A percentile compares a stretch with the other conserved stretches of the same genome.
Evolutionary conservation across 2,888 invertebrate species (phyloP).

Genomic region (Leptopilina syphax): DNA sequence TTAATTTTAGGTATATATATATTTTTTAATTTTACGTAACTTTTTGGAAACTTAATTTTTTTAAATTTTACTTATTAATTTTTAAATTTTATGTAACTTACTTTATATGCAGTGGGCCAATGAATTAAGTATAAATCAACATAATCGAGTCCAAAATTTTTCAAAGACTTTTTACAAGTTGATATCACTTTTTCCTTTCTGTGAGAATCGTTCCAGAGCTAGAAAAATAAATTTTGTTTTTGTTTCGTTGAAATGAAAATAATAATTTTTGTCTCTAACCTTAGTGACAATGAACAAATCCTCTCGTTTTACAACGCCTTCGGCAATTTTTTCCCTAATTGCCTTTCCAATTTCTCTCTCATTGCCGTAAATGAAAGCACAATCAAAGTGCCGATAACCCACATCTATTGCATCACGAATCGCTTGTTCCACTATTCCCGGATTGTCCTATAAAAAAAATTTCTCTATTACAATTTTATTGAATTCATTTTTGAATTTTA

Average conservation of each 20-base stretch:
- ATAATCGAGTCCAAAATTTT: conserved; percentile 79
- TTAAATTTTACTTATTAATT: too few relatives aligned
- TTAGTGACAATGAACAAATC: conserved; percentile 80
- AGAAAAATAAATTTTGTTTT: conserved; percentile 7
- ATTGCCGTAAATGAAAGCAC: conserved; percentile 78
- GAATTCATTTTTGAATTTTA: not conserved
- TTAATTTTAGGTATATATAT: too few relatives aligned
- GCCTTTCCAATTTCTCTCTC: conserved; percentile 78
- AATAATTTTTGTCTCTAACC: conserved; percentile 66
- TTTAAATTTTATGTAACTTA: conserved; percentile 57
- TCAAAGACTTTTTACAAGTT: conserved; percentile 76
- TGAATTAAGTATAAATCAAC: conserved; percentile 82
- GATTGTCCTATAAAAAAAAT: conserved; percentile 67
- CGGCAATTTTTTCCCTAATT: conserved; percentile 75
- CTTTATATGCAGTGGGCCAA: conserved; percentile 81
- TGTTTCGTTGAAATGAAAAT: not conserved
- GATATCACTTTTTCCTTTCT: conserved; percentile 79
- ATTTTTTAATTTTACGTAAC: too few relatives aligned
- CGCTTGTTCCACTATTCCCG: conserved; percentile 72
- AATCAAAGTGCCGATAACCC: conserved; percentile 80
- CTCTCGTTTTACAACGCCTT: conserved; percentile 76
- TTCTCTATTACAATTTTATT: not conserved
- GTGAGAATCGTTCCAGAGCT: conserved; percentile 83
- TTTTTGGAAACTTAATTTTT: too few relatives aligned
- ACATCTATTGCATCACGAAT: conserved; percentile 77